A percentile compares a stretch with the other conserved stretches of the same genome.
Conservation (phyloP, 2,888 invertebrate genomes). For the Agrenia bidenticulata region DNA sequence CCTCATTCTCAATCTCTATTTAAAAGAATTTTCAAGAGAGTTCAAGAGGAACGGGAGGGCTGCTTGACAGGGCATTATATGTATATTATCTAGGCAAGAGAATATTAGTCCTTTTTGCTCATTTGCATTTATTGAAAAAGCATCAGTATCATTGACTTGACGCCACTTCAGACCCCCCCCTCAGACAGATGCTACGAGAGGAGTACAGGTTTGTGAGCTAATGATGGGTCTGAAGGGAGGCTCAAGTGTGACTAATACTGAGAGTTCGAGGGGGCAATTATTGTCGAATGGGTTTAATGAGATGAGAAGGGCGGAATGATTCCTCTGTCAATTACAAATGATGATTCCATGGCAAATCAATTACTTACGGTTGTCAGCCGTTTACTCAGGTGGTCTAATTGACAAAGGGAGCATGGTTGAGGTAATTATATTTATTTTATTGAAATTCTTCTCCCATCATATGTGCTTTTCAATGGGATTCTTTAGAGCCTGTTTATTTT, state of each 20-base stretch:
- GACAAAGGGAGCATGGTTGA: not conserved
- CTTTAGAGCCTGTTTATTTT: too few relatives aligned
- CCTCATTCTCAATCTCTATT: too few relatives aligned
- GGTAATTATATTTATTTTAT: too few relatives aligned
- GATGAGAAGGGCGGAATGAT: conserved; percentile 17
- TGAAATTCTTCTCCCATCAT: too few relatives aligned
- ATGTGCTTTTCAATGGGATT: too few relatives aligned
- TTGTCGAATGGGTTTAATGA: conserved; percentile 3
- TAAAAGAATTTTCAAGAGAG: too few relatives aligned
- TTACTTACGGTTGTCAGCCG: conserved; percentile 4
- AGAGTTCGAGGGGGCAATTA: too few relatives aligned
- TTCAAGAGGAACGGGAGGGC: too few relatives aligned
- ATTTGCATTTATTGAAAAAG: conserved; percentile 12
- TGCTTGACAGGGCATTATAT: not conserved
- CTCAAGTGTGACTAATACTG: too few relatives aligned
- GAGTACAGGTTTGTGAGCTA: not conserved
- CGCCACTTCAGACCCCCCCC: too few relatives aligned
- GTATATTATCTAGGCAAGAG: too few relatives aligned
- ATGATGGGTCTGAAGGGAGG: not conserved
- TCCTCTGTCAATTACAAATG: conserved; percentile 4
- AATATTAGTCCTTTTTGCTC: not conserved
- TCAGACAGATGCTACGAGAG: too few relatives aligned
- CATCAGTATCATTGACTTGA: not conserved
- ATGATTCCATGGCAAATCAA: conserved; percentile 3
- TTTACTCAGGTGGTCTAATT: conserved; percentile 10